Percentiles rank a stretch among this genome's conserved stretches.
These are phyloP conservation scores for Sicus ferrugineus DNA, from an alignment of 2,888 invertebrate genomes.

Conservation along the genomic window DNA sequence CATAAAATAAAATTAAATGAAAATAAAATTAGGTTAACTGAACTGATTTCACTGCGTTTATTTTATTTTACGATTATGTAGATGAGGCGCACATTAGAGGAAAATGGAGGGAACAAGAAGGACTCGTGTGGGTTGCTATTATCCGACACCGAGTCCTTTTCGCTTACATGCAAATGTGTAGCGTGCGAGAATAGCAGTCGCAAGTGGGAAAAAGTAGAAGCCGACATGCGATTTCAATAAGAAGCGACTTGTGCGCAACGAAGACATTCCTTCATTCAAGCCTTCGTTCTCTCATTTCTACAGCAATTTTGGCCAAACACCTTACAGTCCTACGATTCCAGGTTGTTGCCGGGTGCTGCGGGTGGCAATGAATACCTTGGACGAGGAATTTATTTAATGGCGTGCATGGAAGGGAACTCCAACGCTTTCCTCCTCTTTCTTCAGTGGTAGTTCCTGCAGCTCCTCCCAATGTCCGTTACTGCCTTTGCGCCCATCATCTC, in stretches of 20 bases:
- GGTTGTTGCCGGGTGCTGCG: no score
- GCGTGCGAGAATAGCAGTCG: no score
- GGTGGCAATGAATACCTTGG: slow-evolving; percentile 33
- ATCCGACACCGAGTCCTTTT: no score
- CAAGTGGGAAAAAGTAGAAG: no score
- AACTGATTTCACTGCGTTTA: slow-evolving; percentile 44
- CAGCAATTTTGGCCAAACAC: no score
- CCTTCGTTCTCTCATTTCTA: background rate
- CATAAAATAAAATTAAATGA: slow-evolving; percentile 49
- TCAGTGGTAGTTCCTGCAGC: background rate
- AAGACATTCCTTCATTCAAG: background rate
- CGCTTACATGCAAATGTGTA: no score
- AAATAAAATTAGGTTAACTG: slow-evolving; percentile 50
- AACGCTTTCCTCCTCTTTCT: background rate
- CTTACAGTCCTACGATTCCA: no score
- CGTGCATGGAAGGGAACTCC: slow-evolving; percentile 41
- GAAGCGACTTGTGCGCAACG: slow-evolving; percentile 18
- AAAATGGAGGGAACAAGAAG: slow-evolving; percentile 15
- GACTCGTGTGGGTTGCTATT: background rate
- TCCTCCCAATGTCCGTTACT: background rate
- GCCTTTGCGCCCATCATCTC: background rate
- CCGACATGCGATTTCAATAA: slow-evolving; percentile 16
- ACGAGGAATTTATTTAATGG: slow-evolving; percentile 50
- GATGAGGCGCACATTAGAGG: slow-evolving; percentile 39
- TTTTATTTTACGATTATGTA: slow-evolving; percentile 47